Base-by-base conservation (phyloP, 1,140 invertebrate species). In the Zaprionus kolodkinae region DNA sequence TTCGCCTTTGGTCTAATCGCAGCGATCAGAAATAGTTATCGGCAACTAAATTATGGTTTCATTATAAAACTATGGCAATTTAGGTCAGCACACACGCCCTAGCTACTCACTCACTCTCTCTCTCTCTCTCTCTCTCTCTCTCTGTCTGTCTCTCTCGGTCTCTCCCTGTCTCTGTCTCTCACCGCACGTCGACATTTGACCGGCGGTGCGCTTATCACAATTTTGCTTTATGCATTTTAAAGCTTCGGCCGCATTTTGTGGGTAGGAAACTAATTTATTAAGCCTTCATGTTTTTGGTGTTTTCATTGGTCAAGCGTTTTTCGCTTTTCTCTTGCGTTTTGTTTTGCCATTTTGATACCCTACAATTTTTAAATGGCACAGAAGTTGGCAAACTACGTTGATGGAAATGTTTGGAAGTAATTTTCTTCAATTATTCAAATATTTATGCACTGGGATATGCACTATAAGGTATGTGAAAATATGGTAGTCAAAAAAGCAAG, bases 181-280 rank as follows among this genome's bases (percentile, higher is more conserved):
- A 15, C 40, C 40, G 40, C n/a, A 38, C 25, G 25, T 17, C 7
- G 11, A 38, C 15, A 15, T 56, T 35, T 61, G 25, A 27, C 38
- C 27, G 36, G 7, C 45, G 21, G 21, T 50, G 35, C 25, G 57
- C 25, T 69, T 57, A 52, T 66, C 43, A 30, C 13, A 52, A 60
- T 60, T 72, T 59, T 38, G 56, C 35, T 67, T 59, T 67, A 57
- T 72, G 60, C 30, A 60, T 68, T 60, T 70, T 65, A 55, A 76
- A 62, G 66, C 50, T 21, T 21, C 21, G 36, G 30, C 43, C 61
- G 38, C 55, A 63, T 55, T 75, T 72, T 65, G 68, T 64, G 68
- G 68, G 45, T 6, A 35, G 45, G 50, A 75, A 75, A 75, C 76
- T 65, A 70, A 78, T 78, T 78, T 78, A 63, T 69, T 60, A 70